A percentile compares a stretch with the other conserved stretches of the same genome.
Evolutionary conservation across 2,797 vertebrate genomes (phyloP).

Genomic region (Lepus townsendii): DNA sequence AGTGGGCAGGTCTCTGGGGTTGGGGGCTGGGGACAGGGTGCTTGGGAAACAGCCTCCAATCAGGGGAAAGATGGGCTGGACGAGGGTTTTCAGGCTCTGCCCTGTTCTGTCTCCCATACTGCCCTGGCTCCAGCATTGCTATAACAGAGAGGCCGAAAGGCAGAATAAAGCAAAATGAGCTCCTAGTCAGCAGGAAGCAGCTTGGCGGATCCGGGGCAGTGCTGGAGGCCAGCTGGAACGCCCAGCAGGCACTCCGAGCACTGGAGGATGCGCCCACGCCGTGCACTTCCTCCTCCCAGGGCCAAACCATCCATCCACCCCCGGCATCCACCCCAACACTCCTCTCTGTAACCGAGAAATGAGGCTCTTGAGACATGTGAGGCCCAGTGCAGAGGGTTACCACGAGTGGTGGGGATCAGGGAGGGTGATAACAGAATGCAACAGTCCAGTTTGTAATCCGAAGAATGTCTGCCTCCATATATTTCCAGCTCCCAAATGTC

Average conservation of each 20-base stretch:
- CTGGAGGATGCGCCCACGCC: not conserved
- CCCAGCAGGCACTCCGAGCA: not conserved
- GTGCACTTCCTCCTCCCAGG: not conserved
- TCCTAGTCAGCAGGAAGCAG: not conserved
- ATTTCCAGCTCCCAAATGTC: not conserved
- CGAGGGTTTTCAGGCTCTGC: not conserved
- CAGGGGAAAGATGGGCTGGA: not conserved
- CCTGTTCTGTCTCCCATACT: not conserved
- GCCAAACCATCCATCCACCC: not conserved
- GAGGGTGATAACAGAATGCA: not conserved
- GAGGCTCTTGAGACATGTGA: not conserved
- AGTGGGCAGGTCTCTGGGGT: not conserved
- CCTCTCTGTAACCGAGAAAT: not conserved
- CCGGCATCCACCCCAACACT: too few relatives aligned
- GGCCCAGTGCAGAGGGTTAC: not conserved
- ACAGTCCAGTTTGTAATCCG: not conserved
- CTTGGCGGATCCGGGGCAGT: not conserved
- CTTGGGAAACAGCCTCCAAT: not conserved
- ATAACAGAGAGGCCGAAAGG: not conserved
- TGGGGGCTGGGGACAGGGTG: accelerated
- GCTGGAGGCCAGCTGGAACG: not conserved
- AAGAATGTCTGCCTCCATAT: not conserved
- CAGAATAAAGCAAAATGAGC: not conserved
- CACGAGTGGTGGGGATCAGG: not conserved
- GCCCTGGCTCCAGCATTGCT: not conserved